Conservation (phyloP, 30 jellyfish, hydroid and myxozoan genomes). For the Cassiopea xamachana region DNA sequence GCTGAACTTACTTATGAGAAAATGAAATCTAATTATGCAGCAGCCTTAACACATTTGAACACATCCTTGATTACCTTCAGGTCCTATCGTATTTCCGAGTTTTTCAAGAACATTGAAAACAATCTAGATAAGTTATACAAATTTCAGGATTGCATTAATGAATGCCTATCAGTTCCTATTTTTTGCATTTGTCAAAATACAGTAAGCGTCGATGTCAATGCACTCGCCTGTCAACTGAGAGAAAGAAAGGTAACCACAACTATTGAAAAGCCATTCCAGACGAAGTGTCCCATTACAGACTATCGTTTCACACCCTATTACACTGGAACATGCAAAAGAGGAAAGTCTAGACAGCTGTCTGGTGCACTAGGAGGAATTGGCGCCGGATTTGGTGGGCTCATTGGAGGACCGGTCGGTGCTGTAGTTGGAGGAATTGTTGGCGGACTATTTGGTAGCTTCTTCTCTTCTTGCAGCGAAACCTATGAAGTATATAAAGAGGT, state of each 20-base stretch:
- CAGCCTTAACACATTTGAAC: conserved; percentile 8
- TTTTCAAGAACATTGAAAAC: conserved; percentile 62
- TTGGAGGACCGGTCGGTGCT: conserved; percentile 71
- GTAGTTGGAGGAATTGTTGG: conserved; percentile 64
- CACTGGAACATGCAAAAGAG: conserved; percentile 79
- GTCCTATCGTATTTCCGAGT: conserved; percentile 47
- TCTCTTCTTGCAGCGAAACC: conserved; percentile 78
- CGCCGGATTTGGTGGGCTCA: conserved; percentile 57
- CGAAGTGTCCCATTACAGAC: conserved; percentile 40
- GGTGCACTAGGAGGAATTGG: conserved; percentile 70
- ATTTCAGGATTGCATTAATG: conserved; percentile 25
- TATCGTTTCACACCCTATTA: conserved; percentile 75
- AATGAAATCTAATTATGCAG: conserved; percentile 14
- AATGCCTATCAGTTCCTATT: conserved; percentile 55
- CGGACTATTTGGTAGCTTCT: conserved; percentile 59
- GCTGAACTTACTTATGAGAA: neutral
- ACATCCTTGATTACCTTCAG: conserved; percentile 48
- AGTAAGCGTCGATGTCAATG: conserved; percentile 46
- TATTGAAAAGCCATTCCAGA: conserved; percentile 20
- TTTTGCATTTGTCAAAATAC: conserved; percentile 68
- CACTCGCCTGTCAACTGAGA: conserved; percentile 47
- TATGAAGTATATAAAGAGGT: conserved; percentile 75
- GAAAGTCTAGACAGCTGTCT: conserved; percentile 28
- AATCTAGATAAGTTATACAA: neutral
- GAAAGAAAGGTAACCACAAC: conserved; percentile 39